Conservation (phyloP, 92 coral and sea anemone genomes). For the Porites lobata region DNA sequence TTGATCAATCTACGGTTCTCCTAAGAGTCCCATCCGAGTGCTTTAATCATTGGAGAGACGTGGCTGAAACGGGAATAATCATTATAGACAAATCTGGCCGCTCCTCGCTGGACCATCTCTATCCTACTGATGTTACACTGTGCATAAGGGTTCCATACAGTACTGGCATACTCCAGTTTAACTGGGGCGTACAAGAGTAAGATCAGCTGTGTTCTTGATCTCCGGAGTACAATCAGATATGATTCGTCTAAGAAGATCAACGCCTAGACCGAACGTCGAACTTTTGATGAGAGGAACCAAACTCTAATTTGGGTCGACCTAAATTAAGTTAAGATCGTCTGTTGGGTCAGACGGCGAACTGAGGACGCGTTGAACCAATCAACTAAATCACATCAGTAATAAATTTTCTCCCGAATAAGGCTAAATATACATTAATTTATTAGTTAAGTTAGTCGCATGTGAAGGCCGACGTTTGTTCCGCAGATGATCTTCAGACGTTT, state of each 20-base stretch:
- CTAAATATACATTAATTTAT: too few species aligned
- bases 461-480: too few species aligned
- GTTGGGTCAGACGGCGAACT: too few species aligned
- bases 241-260: constrained; percentile 31
- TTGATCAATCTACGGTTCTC: constrained; percentile 7
- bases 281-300: too few species aligned
- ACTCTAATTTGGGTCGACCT: too few species aligned
- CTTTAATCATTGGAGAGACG: constrained; percentile 41
- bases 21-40: constrained; percentile 15
- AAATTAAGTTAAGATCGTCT: too few species aligned
- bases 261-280: not conserved
- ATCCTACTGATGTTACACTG: constrained; percentile 36
- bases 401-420: too few species aligned
- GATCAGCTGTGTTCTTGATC: constrained; percentile 34
- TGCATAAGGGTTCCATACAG: constrained; percentile 53
- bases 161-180: constrained; percentile 46
- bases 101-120: constrained; percentile 56
- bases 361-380: too few species aligned
- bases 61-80: constrained; percentile 43
- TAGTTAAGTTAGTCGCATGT: too few species aligned
- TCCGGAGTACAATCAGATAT: constrained; percentile 45
- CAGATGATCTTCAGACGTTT: too few species aligned
- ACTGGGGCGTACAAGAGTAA: constrained; percentile 34
- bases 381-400: too few species aligned
- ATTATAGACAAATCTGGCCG: constrained; percentile 49